phyloP scores from a whole-genome alignment of 1,140 invertebrate species.

The Drosophila murphyi region DNA sequence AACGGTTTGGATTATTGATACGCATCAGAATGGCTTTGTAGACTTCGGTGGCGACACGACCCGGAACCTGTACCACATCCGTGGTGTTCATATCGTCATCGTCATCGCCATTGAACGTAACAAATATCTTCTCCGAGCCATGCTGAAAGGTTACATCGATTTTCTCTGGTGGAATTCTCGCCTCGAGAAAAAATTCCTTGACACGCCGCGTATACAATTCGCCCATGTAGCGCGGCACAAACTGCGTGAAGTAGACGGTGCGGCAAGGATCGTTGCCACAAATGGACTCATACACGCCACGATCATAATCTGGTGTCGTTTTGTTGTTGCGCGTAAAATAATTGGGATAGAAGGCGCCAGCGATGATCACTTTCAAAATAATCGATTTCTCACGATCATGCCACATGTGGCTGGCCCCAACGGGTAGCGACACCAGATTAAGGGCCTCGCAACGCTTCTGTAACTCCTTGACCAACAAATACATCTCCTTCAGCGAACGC shows the following conservation, averaged over 20 bases:
- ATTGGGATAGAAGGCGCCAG: slow-evolving; percentile 95
- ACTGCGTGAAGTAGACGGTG: slow-evolving; percentile 90
- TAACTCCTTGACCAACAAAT: slow-evolving; percentile 89
- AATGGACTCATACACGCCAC: slow-evolving; percentile 87
- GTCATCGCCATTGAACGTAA: slow-evolving; percentile 86
- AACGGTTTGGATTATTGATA: slow-evolving; percentile 85
- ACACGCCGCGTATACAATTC: slow-evolving; percentile 88
- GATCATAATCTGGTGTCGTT: slow-evolving; percentile 86
- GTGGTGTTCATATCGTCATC: slow-evolving; percentile 31
- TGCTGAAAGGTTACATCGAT: slow-evolving; percentile 88
- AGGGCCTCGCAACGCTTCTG: slow-evolving; percentile 86
- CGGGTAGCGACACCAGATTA: slow-evolving; percentile 61
- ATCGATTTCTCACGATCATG: slow-evolving; percentile 85
- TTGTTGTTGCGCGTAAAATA: slow-evolving; percentile 89
- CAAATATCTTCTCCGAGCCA: slow-evolving; percentile 85
- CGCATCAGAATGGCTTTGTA: slow-evolving; percentile 92
- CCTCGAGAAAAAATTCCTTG: slow-evolving; percentile 85
- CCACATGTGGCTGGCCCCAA: slow-evolving; percentile 82
- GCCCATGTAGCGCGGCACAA: slow-evolving; percentile 89
- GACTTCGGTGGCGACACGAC: slow-evolving; percentile 88
- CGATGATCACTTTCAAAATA: slow-evolving; percentile 88
- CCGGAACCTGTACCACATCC: slow-evolving; percentile 84
- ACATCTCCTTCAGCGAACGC: slow-evolving; percentile 89
- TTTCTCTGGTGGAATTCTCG: slow-evolving; percentile 81
- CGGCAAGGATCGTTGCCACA: slow-evolving; percentile 90